Evolutionary conservation across 2,797 vertebrate genomes (phyloP).

Genomic region (Bovichtus variegatus): DNA sequence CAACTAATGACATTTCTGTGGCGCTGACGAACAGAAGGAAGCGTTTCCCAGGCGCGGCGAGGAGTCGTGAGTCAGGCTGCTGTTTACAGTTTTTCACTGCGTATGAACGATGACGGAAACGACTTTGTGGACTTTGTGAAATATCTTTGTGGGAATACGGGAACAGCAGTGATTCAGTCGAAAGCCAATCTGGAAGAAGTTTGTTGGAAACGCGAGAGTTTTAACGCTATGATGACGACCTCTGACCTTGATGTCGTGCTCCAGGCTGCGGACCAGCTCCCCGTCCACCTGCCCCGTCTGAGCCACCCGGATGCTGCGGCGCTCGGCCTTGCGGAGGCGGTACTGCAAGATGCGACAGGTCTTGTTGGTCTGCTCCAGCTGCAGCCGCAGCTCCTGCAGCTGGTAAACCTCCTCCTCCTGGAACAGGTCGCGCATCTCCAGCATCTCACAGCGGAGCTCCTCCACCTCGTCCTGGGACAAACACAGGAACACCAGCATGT

Average conservation of each 20-base stretch:
- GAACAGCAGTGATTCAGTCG: slow-evolving; percentile 57
- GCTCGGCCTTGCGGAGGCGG: slow-evolving; percentile 95
- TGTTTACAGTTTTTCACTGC: slow-evolving; percentile 44
- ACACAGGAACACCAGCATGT: background rate
- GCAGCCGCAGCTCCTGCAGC: slow-evolving; percentile 94
- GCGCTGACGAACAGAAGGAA: slow-evolving; percentile 55
- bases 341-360: slow-evolving; percentile 97
- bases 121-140: too few relatives aligned
- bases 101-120: slow-evolving; percentile 35
- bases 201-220: slow-evolving; percentile 16
- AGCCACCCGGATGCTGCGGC: slow-evolving; percentile 94
- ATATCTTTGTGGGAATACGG: slow-evolving; percentile 43
- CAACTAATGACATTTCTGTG: slow-evolving; percentile 61
- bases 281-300: slow-evolving; percentile 96
- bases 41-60: slow-evolving; percentile 46
- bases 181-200: slow-evolving; percentile 22
- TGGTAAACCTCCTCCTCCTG: slow-evolving; percentile 97
- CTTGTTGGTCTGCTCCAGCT: slow-evolving; percentile 97
- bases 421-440: slow-evolving; percentile 97
- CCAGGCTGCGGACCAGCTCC: slow-evolving; percentile 93
- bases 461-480: slow-evolving; percentile 93
- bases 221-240: slow-evolving; percentile 14
- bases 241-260: slow-evolving; percentile 95
- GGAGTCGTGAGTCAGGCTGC: slow-evolving; percentile 62
- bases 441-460: slow-evolving; percentile 96